Percentiles rank a stretch among this genome's conserved stretches.
Conservation (phyloP, 2,113 vertebrate species). For the Phalacrocorax carbo region DNA sequence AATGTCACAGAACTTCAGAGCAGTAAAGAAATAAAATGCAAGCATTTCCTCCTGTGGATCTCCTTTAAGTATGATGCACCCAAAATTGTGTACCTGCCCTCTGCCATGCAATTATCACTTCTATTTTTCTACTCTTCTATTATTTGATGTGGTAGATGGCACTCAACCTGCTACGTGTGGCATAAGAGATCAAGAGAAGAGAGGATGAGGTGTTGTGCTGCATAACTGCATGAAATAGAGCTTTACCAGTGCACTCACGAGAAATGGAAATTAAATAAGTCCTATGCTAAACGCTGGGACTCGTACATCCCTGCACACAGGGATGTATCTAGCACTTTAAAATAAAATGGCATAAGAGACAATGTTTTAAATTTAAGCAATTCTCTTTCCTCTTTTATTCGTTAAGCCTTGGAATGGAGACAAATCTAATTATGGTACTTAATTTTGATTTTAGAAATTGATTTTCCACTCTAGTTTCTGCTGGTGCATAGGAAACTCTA, state of each 20-base stretch:
- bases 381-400: constrained; percentile 44
- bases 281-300: not conserved
- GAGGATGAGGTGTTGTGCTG: not conserved
- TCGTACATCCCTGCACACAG: not conserved
- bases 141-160: not conserved
- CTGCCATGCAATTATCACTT: not conserved
- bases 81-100: not conserved
- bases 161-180: not conserved
- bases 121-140: not conserved
- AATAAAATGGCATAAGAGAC: not conserved
- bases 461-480: constrained; percentile 68
- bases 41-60: not conserved
- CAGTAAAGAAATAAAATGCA: not conserved
- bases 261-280: not conserved
- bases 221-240: not conserved
- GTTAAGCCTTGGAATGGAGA: constrained; percentile 25
- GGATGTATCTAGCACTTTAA: not conserved
- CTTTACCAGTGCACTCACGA: not conserved
- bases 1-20: not conserved
- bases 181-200: not conserved
- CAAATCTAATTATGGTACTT: constrained; percentile 59
- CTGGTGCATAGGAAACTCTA: constrained; percentile 47
- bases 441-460: constrained; percentile 74
- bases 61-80: not conserved
- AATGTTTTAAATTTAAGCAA: constrained; percentile 10